Evolutionary conservation across 1,140 invertebrate genomes (phyloP).

Genomic region (Drosophila tani): DNA sequence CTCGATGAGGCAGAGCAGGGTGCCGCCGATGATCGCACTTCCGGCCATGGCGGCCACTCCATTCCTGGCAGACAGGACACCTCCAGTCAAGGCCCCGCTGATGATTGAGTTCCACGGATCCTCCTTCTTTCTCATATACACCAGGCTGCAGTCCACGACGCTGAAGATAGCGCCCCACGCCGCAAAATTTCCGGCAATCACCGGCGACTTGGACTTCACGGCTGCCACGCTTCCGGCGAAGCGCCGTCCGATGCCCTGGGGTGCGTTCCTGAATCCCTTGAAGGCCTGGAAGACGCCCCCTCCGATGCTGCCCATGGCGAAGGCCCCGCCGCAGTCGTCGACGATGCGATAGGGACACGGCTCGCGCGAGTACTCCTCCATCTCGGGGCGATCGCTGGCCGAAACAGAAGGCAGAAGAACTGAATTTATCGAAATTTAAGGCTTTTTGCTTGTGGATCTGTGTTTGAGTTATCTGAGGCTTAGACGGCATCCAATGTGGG

Average conservation of each 20-base stretch:
- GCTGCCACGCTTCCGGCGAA: constrained; percentile 91
- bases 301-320: constrained; percentile 99
- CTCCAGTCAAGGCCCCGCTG: constrained; percentile 97
- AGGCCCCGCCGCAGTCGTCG: constrained; percentile 93
- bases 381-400: constrained; percentile 71
- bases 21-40: constrained; percentile 97
- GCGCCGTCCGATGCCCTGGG: constrained; percentile 87
- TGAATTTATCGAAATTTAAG: constrained; percentile 24
- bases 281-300: constrained; percentile 98
- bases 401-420: constrained; percentile 9
- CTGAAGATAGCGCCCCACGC: constrained; percentile 98
- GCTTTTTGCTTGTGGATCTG: not conserved
- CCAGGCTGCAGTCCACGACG: constrained; percentile 98
- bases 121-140: constrained; percentile 97
- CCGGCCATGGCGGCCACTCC: constrained; percentile 96
- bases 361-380: constrained; percentile 96
- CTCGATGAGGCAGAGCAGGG: constrained; percentile 98
- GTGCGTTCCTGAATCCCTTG: constrained; percentile 98
- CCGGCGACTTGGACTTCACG: constrained; percentile 94
- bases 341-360: constrained; percentile 71
- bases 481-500: too few relatives aligned
- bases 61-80: constrained; percentile 96
- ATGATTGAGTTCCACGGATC: constrained; percentile 99
- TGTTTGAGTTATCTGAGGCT: not conserved
- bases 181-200: constrained; percentile 97